Conservation (phyloP, 1,140 invertebrate species). For the Drosophila nigrodunni region DNA sequence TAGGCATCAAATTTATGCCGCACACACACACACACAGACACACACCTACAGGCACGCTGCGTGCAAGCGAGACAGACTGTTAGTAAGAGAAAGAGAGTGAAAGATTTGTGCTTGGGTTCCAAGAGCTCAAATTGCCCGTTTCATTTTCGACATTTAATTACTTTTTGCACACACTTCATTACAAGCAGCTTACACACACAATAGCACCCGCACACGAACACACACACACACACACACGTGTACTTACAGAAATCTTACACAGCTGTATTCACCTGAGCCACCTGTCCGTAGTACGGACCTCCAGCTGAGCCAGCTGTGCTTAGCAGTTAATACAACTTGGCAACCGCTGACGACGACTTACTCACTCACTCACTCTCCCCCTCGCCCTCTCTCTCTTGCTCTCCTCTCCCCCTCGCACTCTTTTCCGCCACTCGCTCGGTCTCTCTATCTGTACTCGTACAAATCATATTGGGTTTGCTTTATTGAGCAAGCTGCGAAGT, state of each 20-base stretch:
- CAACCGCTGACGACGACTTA: slow-evolving; percentile 33
- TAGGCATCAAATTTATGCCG: slow-evolving; percentile 75
- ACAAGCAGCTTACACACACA: slow-evolving; percentile 64
- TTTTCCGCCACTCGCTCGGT: background rate
- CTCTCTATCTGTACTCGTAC: background rate
- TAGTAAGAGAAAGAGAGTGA: background rate
- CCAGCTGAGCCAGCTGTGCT: slow-evolving; percentile 41
- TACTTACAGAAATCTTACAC: background rate
- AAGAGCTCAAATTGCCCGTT: slow-evolving; percentile 67
- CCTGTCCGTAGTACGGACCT: slow-evolving; percentile 36
- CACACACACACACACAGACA: slow-evolving; percentile 45
- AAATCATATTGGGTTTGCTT: slow-evolving; percentile 67
- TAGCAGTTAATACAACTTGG: slow-evolving; percentile 54
- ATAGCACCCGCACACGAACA: slow-evolving; percentile 18
- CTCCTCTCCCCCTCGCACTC: background rate
- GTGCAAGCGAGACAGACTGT: background rate
- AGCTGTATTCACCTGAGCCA: slow-evolving; percentile 17
- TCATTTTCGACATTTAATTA: slow-evolving; percentile 78
- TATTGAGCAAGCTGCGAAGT: slow-evolving; percentile 63
- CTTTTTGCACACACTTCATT: slow-evolving; percentile 74
- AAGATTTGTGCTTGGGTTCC: slow-evolving; percentile 13
- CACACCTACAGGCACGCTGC: slow-evolving; percentile 1
- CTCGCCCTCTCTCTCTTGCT: background rate
- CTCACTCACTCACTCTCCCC: background rate
- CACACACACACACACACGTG: slow-evolving; percentile 25